Evolutionary conservation across 2,113 vertebrate species (phyloP), one percentile per base, ranked within the genome.

Genomic region (Platycercus adscitus): DNA sequence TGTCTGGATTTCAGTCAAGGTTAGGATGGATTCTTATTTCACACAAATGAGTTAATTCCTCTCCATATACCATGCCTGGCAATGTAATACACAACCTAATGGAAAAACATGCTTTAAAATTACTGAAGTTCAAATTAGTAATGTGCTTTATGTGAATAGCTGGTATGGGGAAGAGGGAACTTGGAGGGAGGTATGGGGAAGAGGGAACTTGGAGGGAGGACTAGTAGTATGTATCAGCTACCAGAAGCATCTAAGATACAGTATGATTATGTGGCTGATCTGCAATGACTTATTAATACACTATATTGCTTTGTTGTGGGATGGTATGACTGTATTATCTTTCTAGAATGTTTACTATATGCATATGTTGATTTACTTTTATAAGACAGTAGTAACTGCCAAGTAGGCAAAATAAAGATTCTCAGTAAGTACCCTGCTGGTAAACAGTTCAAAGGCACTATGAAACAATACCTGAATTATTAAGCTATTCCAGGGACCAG

Each of bases 361-460:
- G 2, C 17, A 53, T 88, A 66, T 24, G 49, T 41, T 89, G 89
- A 84, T 94, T 91, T 88, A 91, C 31, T 86, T 90, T 88, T 73
- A 63, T 39, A 86, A 58, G 23, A 79, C 18, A 55, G 39, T 49
- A 89, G 81, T 86, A 89, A 66, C 19, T 63, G 33, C 18, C 88
- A 95, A 88, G 84, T 82, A 91, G 31, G 50, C 44, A 90, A 89
- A 93, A 93, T 76, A 82, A 89, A 95, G 44, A 64, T 83, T 73
- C 49, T 83, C 49, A 70, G 21, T 65, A 82, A 91, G 71, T 70
- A 91, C 37, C 46, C 58, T 88, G 28, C 71, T 91, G 49, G 81
- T 91, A 97, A 96, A 93, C 37, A 81, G 89, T 96, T 95, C 89
- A 93, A 94, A 88, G 66, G 60, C 49, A 63, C 46, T 90, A 14